Percentiles rank a stretch among this genome's conserved stretches.
Conservation (phyloP, 2,888 invertebrate species). For the Teinopalpus imperialis region DNA sequence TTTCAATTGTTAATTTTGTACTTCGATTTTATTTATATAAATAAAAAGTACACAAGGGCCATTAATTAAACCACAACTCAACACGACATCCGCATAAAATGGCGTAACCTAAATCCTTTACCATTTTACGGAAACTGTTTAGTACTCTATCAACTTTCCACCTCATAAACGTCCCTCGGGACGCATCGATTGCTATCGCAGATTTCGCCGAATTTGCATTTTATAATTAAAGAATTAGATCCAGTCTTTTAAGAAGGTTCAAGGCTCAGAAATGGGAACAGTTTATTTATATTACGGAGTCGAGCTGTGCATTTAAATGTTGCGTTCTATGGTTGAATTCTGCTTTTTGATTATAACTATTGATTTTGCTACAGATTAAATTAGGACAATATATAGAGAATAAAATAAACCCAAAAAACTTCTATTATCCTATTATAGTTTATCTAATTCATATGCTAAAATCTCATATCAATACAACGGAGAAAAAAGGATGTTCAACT, state of each 20-base stretch:
- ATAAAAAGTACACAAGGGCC: constrained; percentile 51
- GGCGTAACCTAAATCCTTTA: constrained; percentile 28
- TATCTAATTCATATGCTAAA: no score
- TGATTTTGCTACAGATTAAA: no score
- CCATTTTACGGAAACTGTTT: constrained; percentile 28
- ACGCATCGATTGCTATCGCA: constrained; percentile 57
- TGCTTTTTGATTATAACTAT: constrained; percentile 67
- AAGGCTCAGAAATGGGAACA: background rate
- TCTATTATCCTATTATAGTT: no score
- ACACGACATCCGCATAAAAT: constrained; percentile 5
- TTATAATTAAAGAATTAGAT: constrained; percentile 78
- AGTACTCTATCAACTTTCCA: constrained; percentile 65
- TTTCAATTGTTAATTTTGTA: no score
- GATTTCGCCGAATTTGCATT: constrained; percentile 68
- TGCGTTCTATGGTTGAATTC: constrained; percentile 38
- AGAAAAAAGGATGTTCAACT: no score
- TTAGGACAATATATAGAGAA: no score
- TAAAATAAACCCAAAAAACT: no score
- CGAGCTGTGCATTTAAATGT: background rate
- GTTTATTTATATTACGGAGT: background rate
- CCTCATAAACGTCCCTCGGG: constrained; percentile 63
- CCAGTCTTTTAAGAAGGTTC: constrained; percentile 17
- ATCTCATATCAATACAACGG: no score
- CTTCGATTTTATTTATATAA: no score
- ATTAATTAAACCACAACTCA: constrained; percentile 16